Percentiles rank a stretch among this genome's conserved stretches.
Evolutionary conservation across 1,140 invertebrate species (phyloP).

Genomic region (Holotrichia oblita): DNA sequence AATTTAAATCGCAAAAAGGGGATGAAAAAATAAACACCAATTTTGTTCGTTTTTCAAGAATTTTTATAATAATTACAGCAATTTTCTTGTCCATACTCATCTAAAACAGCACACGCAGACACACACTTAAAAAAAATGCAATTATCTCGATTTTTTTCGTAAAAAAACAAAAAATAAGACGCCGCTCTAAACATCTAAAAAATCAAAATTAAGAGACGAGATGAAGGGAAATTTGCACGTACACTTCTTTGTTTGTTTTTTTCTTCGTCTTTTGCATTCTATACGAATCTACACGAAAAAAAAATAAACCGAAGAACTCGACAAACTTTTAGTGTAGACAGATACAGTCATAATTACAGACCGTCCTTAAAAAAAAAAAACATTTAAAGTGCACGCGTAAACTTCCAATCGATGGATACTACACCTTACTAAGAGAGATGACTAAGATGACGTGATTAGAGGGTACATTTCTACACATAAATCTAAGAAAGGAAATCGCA

Average conservation of each 20-base stretch:
- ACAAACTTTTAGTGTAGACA: too few species aligned
- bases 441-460: too few species aligned
- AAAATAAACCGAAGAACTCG: neutral
- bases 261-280: too few species aligned
- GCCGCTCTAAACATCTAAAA: slow-evolving; percentile 7
- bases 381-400: neutral
- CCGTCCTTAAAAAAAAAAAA: neutral
- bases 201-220: neutral
- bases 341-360: neutral
- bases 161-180: neutral
- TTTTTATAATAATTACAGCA: slow-evolving; percentile 14
- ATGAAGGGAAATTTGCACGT: slow-evolving; percentile 11
- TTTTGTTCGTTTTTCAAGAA: too few species aligned
- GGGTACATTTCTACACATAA: neutral
- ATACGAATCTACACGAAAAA: neutral
- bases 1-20: too few species aligned
- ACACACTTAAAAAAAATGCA: neutral
- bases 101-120: slow-evolving; percentile 4
- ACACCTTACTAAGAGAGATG: neutral
- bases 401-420: neutral
- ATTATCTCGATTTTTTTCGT: neutral
- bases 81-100: slow-evolving; percentile 13
- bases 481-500: neutral
- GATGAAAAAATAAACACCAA: too few species aligned
- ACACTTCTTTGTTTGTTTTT: too few species aligned